Percentiles rank a stretch among this genome's conserved stretches.
Conservation (phyloP, 2,888 invertebrate species). For the Stramonita haemastoma region DNA sequence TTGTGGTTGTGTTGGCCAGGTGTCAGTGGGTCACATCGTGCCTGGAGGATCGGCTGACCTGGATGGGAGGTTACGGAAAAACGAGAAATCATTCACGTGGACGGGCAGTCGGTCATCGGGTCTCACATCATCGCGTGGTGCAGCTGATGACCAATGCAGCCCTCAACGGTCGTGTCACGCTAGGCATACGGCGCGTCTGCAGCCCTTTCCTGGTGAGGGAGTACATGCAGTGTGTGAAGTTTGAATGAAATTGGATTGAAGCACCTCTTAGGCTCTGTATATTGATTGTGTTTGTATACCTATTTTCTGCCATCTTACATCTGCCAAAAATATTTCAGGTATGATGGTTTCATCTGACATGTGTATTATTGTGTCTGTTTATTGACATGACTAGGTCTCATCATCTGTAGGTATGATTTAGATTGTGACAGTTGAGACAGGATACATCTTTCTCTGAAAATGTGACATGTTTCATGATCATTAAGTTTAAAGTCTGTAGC, state of each 20-base stretch:
- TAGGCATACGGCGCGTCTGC: conserved; percentile 84
- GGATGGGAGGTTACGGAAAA: conserved; percentile 92
- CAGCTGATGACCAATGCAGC: conserved; percentile 94
- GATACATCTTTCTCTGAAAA: too few species aligned
- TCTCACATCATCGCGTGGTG: conserved; percentile 96
- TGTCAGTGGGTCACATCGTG: conserved; percentile 97
- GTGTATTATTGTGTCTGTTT: too few species aligned
- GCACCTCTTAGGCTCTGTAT: too few species aligned
- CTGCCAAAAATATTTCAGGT: too few species aligned
- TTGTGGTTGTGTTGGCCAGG: conserved; percentile 77
- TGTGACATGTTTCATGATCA: too few species aligned
- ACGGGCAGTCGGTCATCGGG: conserved; percentile 89
- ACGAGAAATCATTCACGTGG: conserved; percentile 97
- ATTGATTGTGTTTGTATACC: too few species aligned
- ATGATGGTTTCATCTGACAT: too few species aligned
- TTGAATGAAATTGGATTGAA: not conserved
- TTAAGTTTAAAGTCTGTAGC: too few species aligned
- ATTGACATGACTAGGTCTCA: too few species aligned
- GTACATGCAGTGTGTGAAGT: not conserved
- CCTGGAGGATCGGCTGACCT: conserved; percentile 95
- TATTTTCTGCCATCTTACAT: too few species aligned
- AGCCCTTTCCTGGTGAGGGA: conserved; percentile 44
- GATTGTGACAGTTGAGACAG: too few species aligned
- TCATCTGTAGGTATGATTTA: too few species aligned
- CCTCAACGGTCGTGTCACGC: conserved; percentile 89